Evolutionary conservation across 2,888 invertebrate genomes (phyloP).

Genomic region (Diaperis boleti): DNA sequence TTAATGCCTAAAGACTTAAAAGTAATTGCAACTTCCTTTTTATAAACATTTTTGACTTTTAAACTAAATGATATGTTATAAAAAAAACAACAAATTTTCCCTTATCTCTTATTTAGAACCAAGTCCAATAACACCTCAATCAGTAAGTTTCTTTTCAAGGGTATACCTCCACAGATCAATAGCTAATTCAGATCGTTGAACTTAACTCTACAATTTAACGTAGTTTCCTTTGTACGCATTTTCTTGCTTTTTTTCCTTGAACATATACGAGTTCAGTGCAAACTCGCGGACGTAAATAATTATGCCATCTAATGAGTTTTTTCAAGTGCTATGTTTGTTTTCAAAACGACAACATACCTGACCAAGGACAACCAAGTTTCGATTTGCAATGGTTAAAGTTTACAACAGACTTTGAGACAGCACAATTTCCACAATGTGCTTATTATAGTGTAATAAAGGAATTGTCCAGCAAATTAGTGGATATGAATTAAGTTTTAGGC

Average conservation of each 20-base stretch:
- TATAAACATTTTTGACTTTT: no score
- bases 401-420: background rate
- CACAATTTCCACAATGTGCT: no score
- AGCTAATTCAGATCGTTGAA: constrained; percentile 38
- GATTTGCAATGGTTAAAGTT: constrained; percentile 4
- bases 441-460: no score
- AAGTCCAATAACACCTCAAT: constrained; percentile 29
- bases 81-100: background rate
- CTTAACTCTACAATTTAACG: constrained; percentile 21
- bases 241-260: constrained; percentile 4
- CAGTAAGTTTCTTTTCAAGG: constrained; percentile 37
- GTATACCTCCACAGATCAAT: constrained; percentile 31
- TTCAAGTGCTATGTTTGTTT: background rate
- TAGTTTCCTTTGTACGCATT: background rate
- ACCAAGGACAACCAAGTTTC: constrained; percentile 6
- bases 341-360: background rate
- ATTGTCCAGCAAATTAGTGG: no score
- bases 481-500: no score
- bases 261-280: no score
- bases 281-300: background rate
- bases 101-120: constrained; percentile 11
- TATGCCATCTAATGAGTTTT: background rate
- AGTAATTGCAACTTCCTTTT: no score
- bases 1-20: no score
- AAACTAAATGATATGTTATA: background rate